phyloP scores from a whole-genome alignment of 1,140 invertebrate species.

The Drosophila novamexicana region DNA sequence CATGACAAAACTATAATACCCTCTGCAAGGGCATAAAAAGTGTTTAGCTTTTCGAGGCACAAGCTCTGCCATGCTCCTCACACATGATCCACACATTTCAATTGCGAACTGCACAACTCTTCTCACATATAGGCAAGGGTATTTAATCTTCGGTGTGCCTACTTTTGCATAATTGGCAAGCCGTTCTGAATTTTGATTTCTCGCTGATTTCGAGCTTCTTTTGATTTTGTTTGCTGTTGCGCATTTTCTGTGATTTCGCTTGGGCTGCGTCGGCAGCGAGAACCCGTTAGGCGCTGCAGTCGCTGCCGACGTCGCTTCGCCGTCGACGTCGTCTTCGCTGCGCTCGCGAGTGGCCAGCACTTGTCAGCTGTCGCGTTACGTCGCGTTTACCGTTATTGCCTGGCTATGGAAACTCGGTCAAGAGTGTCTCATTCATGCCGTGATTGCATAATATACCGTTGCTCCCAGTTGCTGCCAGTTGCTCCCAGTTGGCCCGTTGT shows the following conservation, averaged over 20 bases:
- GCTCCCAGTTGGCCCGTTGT: constrained; percentile 13
- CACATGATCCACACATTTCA: too few species aligned
- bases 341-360: constrained; percentile 33
- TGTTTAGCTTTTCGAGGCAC: too few species aligned
- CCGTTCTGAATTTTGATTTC: background rate
- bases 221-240: background rate
- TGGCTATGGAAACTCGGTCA: constrained; percentile 83
- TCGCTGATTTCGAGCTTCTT: background rate
- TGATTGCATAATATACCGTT: constrained; percentile 84
- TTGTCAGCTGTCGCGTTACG: constrained; percentile 79
- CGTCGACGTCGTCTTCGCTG: constrained; percentile 8
- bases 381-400: constrained; percentile 76
- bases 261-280: constrained; percentile 41
- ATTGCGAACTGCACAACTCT: too few species aligned
- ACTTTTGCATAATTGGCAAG: constrained; percentile 50
- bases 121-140: too few species aligned
- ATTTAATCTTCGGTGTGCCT: too few species aligned
- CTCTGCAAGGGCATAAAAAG: too few species aligned
- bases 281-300: constrained; percentile 69
- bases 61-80: too few species aligned
- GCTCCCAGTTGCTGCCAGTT: constrained; percentile 20
- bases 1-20: too few species aligned
- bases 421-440: constrained; percentile 84
- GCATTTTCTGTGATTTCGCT: constrained; percentile 34
- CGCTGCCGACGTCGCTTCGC: constrained; percentile 32